Evolutionary conservation across 2,113 vertebrate genomes (phyloP).

Genomic region (Ranitomeya variabilis): DNA sequence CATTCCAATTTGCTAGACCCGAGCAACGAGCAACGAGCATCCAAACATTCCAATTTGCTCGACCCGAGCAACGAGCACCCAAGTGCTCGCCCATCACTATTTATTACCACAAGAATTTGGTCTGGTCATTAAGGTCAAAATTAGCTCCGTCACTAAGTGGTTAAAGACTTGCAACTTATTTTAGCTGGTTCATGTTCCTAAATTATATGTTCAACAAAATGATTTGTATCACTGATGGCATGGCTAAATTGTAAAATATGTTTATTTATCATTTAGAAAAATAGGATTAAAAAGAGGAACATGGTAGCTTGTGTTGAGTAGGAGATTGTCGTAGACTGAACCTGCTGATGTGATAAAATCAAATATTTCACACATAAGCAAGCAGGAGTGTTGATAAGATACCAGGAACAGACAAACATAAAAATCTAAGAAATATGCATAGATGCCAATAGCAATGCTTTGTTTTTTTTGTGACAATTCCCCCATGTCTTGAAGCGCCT

Average conservation of each 20-base stretch:
- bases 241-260: background rate
- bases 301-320: background rate
- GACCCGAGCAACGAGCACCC: no score
- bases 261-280: background rate
- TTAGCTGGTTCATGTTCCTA: background rate
- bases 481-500: constrained; percentile 17
- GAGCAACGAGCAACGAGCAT: no score
- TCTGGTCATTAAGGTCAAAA: no score
- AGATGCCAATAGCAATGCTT: constrained; percentile 25
- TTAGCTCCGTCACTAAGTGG: no score
- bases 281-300: background rate
- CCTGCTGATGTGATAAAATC: constrained; percentile 38
- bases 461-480: constrained; percentile 20
- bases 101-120: no score
- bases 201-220: background rate
- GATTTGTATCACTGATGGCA: background rate
- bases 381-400: constrained; percentile 10
- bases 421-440: background rate
- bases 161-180: no score
- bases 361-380: constrained; percentile 28
- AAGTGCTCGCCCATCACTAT: no score
- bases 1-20: no score
- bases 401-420: background rate
- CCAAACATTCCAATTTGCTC: no score
- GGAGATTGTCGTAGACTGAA: background rate